These are phyloP conservation scores for Strigamia maritima DNA, from an alignment of 2,888 invertebrate species.

Conservation along the genomic window DNA sequence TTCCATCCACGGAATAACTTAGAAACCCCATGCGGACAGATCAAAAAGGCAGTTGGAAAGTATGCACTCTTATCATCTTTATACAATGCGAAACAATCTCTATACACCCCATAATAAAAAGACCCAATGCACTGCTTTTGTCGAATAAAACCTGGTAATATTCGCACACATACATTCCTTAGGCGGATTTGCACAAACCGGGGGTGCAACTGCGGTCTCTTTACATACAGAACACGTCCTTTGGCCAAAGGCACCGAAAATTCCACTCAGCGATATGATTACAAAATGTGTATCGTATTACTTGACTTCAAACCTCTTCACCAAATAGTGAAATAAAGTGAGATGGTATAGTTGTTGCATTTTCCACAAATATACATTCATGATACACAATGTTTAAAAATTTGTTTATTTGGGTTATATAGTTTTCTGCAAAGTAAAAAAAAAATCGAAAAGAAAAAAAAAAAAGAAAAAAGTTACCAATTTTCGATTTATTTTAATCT, in stretches of 20 bases:
- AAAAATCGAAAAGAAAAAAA: too few species aligned
- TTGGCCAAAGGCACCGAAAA: neutral
- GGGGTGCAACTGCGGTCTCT: constrained; percentile 5
- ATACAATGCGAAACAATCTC: constrained; percentile 19
- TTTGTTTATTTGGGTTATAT: too few species aligned
- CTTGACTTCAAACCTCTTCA: constrained; percentile 11
- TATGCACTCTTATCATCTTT: constrained; percentile 13
- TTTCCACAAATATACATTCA: neutral
- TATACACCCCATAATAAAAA: constrained; percentile 22
- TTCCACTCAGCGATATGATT: constrained; percentile 15
- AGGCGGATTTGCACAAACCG: constrained; percentile 8
- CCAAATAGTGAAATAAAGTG: neutral
- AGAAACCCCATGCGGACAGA: constrained; percentile 21
- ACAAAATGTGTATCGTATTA: constrained; percentile 17
- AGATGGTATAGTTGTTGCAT: neutral
- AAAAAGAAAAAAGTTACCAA: too few species aligned
- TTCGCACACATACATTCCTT: constrained; percentile 5
- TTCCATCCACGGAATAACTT: neutral
- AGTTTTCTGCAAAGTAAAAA: too few species aligned
- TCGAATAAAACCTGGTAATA: constrained; percentile 17
- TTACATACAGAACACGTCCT: constrained; percentile 21
- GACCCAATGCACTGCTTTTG: constrained; percentile 12
- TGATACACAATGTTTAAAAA: too few species aligned
- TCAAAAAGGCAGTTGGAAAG: constrained; percentile 15
- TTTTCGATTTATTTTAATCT: neutral